Evolutionary conservation across 1,140 invertebrate species (phyloP).

Genomic region (Forficula auricularia): DNA sequence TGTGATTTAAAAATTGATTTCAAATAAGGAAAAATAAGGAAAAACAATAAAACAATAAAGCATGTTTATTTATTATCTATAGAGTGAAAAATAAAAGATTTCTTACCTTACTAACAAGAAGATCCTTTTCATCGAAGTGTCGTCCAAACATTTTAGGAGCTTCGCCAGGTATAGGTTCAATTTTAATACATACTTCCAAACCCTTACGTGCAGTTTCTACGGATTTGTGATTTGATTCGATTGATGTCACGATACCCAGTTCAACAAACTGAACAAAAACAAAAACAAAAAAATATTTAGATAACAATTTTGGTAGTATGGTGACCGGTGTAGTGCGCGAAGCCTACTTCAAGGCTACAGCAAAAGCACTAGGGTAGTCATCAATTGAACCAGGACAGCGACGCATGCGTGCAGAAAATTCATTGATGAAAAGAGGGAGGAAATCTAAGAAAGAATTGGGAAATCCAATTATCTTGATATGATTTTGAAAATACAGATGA

Average conservation of each 20-base stretch:
- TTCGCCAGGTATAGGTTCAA: slow-evolving; percentile 88
- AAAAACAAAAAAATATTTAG: slow-evolving; percentile 6
- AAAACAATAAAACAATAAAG: too few species aligned
- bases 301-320: slow-evolving; percentile 8
- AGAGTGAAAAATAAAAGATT: not conserved
- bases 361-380: too few species aligned
- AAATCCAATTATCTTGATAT: too few species aligned
- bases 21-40: too few species aligned
- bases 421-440: too few species aligned
- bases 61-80: too few species aligned
- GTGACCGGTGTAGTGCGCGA: not conserved
- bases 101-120: slow-evolving; percentile 85
- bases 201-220: slow-evolving; percentile 87
- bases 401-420: too few species aligned
- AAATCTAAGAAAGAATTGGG: too few species aligned
- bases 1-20: too few species aligned
- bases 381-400: too few species aligned
- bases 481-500: too few species aligned
- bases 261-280: slow-evolving; percentile 67
- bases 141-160: slow-evolving; percentile 95
- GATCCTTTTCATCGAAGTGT: slow-evolving; percentile 93
- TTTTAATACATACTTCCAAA: slow-evolving; percentile 97
- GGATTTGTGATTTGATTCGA: slow-evolving; percentile 79
- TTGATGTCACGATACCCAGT: slow-evolving; percentile 83
- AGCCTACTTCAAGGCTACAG: too few species aligned